Base-by-base conservation (phyloP, 1,140 invertebrate species). In the Drosophila miranda region DNA sequence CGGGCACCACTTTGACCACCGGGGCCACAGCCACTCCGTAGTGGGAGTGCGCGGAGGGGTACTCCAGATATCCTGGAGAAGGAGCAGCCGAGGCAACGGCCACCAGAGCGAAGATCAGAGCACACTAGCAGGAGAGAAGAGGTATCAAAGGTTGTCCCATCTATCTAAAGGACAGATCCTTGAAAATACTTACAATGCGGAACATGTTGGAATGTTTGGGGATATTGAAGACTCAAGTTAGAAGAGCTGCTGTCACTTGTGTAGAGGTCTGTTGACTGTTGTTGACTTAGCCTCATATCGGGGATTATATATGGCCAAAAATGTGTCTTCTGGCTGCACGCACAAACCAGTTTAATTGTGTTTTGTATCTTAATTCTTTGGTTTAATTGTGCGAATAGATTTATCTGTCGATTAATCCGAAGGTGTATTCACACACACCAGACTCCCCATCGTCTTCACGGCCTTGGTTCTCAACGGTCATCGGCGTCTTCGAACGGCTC, bases 381-480 rank as follows among this genome's bases (percentile, higher is more conserved):
- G 38, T 68, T 55, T 68, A 68, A 68, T 68, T 68, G 64, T 14
- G 50, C 54, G 64, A 68, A 68, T 68, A 63, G 62, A 42, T 45
- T 42, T 49, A 26, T 19, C 44, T 6, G 19, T 67, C 61, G 51
- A 63, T 28, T 54, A 63, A 68, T 51, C 64, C 49, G 55, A 26
- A 55, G 34, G 30, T 53, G 42, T 66, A 48, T 21, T 67, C 64
- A 68, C 30, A 46, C 42, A 63, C 11, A 13, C 11, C 5, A 11
- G 34, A 11, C 34, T 51, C 55, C 61, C 55, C 30, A 41, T 41
- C 55, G 49, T 67, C 30, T 23, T 30, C 43, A 19, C 44, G 63
- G 30, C 64, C 64, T 68, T 68, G 64, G 62, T 68, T 68, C 62
- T 68, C 28, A 13, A 28, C 19, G 64, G n/a, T 56, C 50, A 67